Percentiles rank a stretch among this genome's conserved stretches.
These are phyloP conservation scores for Neopipo cinnamomea DNA, from an alignment of 2,113 vertebrate genomes.

Conservation along the genomic window DNA sequence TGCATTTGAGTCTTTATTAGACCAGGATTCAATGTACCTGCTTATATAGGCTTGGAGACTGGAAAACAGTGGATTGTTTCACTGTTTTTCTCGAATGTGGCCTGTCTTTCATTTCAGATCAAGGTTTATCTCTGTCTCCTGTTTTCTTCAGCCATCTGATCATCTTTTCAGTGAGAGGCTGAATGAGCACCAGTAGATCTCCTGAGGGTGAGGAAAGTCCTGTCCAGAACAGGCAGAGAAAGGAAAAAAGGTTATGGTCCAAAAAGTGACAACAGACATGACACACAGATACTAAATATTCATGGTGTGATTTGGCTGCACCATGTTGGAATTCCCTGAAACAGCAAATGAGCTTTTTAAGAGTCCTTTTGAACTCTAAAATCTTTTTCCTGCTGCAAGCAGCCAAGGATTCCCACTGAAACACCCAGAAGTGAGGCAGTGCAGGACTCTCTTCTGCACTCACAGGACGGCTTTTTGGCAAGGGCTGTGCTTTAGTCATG, in stretches of 20 bases:
- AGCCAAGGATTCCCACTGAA: too few relatives aligned
- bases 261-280: neutral
- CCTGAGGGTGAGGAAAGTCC: neutral
- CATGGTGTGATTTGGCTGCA: accelerated
- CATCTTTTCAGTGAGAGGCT: neutral
- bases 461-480: neutral
- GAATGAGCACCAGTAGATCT: neutral
- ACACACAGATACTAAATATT: neutral
- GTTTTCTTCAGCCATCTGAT: neutral
- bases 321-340: neutral
- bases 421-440: too few relatives aligned
- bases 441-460: neutral
- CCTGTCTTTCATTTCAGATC: neutral
- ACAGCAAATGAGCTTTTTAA: neutral
- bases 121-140: neutral
- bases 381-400: too few relatives aligned
- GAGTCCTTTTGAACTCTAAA: neutral
- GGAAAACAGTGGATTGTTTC: neutral
- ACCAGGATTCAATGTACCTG: neutral
- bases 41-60: neutral
- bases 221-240: neutral
- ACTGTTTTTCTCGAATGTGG: neutral
- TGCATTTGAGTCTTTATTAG: neutral
- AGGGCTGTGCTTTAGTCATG: neutral
- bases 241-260: neutral